phyloP scores from a whole-genome alignment of 2,797 vertebrate genomes.

The Helicolenus hilgendorfi region DNA sequence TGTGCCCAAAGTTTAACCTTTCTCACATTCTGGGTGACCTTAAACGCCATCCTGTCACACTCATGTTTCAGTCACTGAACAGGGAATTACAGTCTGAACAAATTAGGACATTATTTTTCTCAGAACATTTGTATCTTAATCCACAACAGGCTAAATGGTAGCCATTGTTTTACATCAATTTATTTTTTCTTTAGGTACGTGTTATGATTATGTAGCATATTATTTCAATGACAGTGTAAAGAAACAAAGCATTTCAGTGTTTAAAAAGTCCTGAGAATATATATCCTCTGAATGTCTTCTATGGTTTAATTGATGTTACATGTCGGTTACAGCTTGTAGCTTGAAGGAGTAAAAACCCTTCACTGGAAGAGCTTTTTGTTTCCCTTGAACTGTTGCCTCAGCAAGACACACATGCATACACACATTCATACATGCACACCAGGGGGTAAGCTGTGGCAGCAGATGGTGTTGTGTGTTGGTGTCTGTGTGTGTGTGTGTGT shows the following conservation, averaged over 20 bases:
- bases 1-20: background rate
- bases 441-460: slow-evolving; percentile 34
- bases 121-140: background rate
- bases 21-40: background rate
- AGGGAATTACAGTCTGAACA: background rate
- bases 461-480: slow-evolving; percentile 43
- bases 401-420: slow-evolving; percentile 22
- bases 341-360: background rate
- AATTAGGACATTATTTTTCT: background rate
- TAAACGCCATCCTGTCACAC: background rate
- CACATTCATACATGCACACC: background rate
- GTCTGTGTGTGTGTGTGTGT: background rate
- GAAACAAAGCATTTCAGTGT: too few relatives aligned
- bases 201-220: too few relatives aligned
- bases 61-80: background rate
- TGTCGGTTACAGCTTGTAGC: background rate
- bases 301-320: background rate
- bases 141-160: background rate
- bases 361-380: slow-evolving; percentile 6
- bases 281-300: too few relatives aligned
- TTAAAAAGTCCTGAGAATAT: too few relatives aligned
- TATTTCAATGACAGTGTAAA: too few relatives aligned
- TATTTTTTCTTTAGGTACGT: too few relatives aligned
- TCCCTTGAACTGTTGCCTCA: slow-evolving; percentile 27
- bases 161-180: too few relatives aligned